Evolutionary conservation across 1,140 invertebrate genomes (phyloP), one percentile per base, ranked within the genome.

Genomic region (Marisa cornuarietis): DNA sequence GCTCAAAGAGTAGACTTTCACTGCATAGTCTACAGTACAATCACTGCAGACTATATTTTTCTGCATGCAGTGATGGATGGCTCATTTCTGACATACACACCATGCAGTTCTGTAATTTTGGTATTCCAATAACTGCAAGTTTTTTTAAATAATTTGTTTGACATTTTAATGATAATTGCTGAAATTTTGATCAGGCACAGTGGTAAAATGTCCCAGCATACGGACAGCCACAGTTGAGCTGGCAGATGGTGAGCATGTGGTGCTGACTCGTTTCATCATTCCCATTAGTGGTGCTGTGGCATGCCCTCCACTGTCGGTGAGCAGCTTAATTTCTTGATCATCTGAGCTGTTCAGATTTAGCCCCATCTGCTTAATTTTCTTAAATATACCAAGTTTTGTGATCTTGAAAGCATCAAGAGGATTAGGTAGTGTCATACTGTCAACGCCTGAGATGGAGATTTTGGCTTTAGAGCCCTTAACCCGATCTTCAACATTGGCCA

Each of bases 281-380:
- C 88, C 88, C 2, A 79, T 81, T 14, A 71, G 81, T 66, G 88
- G 88, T 13, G 87, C 88, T 69, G 81, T 89, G 0, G 71, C 87
- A 18, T 80, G 84, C 68, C 88, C 88, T 73, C 71, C 77, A 26
- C 81, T 89, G 1, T 68, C 63, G 66, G 88, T 89, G 82, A 83
- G 83, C 54, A 58, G 11, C 8, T 58, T 58, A 11, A 58, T 58
- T 58, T 58, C 54, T 58, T 58, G 11, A 18, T 14, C 54, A 58
- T 58, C 54, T 83, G 16, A 22, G n/a, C 13, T 26, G 54, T 26
- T 10, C 6, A 20, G 54, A n/a, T 16, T 49, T 58, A 58, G 9
- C 54, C 52, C 52, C 16, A 58, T 3, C 11, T 58, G 52, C 11
- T 58, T 58, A 11, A 11, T 58, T 58, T 58, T 58, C 54, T 58